Conservation (phyloP, 2,888 invertebrate genomes). For the Orchestes rusci region DNA sequence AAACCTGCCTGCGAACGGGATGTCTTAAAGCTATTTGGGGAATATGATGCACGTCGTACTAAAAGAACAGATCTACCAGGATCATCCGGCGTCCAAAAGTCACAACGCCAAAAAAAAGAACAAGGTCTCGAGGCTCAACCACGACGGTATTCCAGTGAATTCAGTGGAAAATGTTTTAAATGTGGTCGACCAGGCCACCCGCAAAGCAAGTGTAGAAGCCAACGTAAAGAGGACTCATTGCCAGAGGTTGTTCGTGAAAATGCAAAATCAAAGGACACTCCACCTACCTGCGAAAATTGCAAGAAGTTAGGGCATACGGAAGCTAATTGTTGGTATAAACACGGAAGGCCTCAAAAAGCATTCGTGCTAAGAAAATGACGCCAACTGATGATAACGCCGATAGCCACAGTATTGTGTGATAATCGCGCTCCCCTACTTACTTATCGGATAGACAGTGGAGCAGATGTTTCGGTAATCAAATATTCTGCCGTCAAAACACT, state of each 20-base stretch:
- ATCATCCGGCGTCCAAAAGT: no score
- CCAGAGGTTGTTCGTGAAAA: no score
- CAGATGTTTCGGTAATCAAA: no score
- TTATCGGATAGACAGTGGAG: slow-evolving; percentile 26
- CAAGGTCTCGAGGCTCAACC: no score
- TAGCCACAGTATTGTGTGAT: slow-evolving; percentile 22
- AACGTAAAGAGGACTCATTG: no score
- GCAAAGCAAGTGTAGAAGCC: no score
- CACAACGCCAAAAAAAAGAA: no score
- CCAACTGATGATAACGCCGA: slow-evolving; percentile 15
- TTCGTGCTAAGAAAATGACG: slow-evolving; percentile 12
- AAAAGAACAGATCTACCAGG: no score
- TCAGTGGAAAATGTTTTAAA: slow-evolving; percentile 15
- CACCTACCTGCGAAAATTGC: slow-evolving; percentile 14
- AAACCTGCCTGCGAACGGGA: slow-evolving; percentile 14
- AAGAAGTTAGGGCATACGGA: slow-evolving; percentile 23
- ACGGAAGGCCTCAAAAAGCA: slow-evolving; percentile 20
- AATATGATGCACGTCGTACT: no score
- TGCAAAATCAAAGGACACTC: no score
- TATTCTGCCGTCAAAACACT: slow-evolving; percentile 22
- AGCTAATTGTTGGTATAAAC: slow-evolving; percentile 20
- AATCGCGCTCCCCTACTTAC: slow-evolving; percentile 12
- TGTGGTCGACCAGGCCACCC: slow-evolving; percentile 9
- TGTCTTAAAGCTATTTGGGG: no score
- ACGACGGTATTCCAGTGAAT: no score